phyloP scores from a whole-genome alignment of 1,140 invertebrate genomes.

The Caerostris extrusa region DNA sequence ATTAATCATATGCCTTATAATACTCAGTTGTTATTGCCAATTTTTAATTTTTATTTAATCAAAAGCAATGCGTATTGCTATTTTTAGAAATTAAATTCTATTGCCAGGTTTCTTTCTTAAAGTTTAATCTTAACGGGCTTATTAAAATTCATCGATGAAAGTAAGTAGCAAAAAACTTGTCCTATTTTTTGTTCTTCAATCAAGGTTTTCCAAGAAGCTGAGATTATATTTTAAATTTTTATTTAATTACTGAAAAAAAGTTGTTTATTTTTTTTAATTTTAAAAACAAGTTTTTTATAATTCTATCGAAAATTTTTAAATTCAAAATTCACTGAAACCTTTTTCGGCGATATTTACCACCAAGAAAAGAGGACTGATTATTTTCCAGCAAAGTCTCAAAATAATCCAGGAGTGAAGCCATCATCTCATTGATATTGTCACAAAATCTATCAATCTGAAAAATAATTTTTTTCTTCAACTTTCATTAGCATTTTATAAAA shows the following conservation, averaged over 20 bases:
- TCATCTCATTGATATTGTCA: constrained; percentile 85
- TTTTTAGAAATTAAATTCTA: too few relatives aligned
- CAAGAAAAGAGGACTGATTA: constrained; percentile 83
- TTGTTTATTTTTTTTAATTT: background rate
- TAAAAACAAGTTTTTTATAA: background rate
- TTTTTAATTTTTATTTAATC: too few relatives aligned
- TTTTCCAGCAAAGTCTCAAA: constrained; percentile 84
- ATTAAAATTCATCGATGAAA: too few relatives aligned
- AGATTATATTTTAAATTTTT: background rate
- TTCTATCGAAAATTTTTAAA: background rate
- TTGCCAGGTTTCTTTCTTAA: too few relatives aligned
- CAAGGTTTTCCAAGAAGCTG: too few relatives aligned
- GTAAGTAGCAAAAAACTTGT: too few relatives aligned
- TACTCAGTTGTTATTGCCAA: too few relatives aligned
- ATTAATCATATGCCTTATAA: too few relatives aligned
- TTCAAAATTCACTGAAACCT: background rate
- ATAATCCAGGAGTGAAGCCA: constrained; percentile 82
- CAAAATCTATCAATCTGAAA: constrained; percentile 85
- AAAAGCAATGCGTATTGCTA: too few relatives aligned
- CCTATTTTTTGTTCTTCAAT: too few relatives aligned
- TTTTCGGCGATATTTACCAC: constrained; percentile 80
- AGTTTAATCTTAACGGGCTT: too few relatives aligned
- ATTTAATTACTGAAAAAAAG: background rate
- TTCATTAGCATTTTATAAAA: too few relatives aligned
- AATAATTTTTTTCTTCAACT: background rate